These are phyloP conservation scores for Acleris cristana DNA, from an alignment of 2,888 invertebrate species.

Conservation along the genomic window DNA sequence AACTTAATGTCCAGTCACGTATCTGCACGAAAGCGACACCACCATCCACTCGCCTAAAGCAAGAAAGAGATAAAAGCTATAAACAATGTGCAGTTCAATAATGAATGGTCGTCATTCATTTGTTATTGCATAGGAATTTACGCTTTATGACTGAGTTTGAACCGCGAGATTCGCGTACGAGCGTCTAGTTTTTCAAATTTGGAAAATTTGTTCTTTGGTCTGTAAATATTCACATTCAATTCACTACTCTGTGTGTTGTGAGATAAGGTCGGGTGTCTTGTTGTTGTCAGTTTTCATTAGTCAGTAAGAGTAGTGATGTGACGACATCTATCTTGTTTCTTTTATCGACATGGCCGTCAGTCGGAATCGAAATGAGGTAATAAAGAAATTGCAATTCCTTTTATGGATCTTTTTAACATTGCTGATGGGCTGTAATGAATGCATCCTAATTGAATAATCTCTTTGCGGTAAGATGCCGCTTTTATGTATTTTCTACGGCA, in stretches of 20 bases:
- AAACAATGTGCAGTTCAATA: constrained; percentile 56
- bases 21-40: constrained; percentile 48
- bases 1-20: constrained; percentile 78
- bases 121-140: constrained; percentile 28
- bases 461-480: constrained; percentile 43
- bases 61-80: constrained; percentile 53
- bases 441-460: constrained; percentile 63
- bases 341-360: constrained; percentile 65
- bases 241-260: neutral
- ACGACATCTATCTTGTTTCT: constrained; percentile 71
- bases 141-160: constrained; percentile 27
- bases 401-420: constrained; percentile 59
- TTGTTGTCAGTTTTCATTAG: constrained; percentile 55
- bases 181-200: constrained; percentile 42
- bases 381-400: constrained; percentile 70
- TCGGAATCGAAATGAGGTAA: constrained; percentile 66
- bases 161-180: constrained; percentile 36
- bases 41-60: constrained; percentile 42
- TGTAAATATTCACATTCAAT: constrained; percentile 8
- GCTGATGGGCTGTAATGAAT: constrained; percentile 61
- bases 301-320: constrained; percentile 56
- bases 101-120: constrained; percentile 36
- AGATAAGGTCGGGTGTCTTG: constrained; percentile 34
- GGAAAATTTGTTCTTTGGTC: constrained; percentile 43
- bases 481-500: constrained; percentile 34